Evolutionary conservation across 2,888 invertebrate species (phyloP), one percentile per base, ranked within the genome.

Genomic region (Volucella inflata): DNA sequence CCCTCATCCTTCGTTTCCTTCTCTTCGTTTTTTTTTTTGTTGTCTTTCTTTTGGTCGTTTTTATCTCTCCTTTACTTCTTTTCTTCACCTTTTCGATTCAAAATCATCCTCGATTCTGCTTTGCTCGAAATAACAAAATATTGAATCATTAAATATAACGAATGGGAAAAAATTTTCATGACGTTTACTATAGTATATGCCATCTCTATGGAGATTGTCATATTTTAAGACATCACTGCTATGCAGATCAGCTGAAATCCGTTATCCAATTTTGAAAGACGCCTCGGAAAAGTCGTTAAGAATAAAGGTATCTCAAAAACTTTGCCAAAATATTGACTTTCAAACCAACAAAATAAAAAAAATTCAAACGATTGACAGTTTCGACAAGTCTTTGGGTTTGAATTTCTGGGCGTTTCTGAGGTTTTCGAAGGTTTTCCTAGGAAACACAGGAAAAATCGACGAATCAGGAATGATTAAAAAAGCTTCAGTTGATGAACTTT

Each of bases 111-210:
- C 85, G 57, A 72, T 57, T 85, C 62, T 48, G 80, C 67, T 81
- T 81, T 77, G 17, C 46, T 62, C 60, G 44, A 72, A 72, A 85
- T 44, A 81, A 77, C 53, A 72, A 76, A 76, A 85, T 81, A 85
- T 85, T 85, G 85, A 81, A 81, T 85, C 75, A 81, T 85, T 46
- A 85, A 85, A 81, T 81, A 81, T 74, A 85, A 72, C 81, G 64
- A 46, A 68, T 77, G 76, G 62, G 72, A 81, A 85, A 77, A 85
- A 76, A 72, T 75, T 79, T 68, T 38, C 44, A 68, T 85, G 77
- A 81, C 72, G 85, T 81, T 71, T 59, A 30, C 30, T 30, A 30
- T 30, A n/a, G 4, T 30, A 76, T 80, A 68, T 81, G 81, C 76
- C 76, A 85, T 76, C 55, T 48, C 38, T 11, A 55, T 60, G 21